Conservation (phyloP, 2,113 vertebrate species). For the Peromyscus maniculatus region DNA sequence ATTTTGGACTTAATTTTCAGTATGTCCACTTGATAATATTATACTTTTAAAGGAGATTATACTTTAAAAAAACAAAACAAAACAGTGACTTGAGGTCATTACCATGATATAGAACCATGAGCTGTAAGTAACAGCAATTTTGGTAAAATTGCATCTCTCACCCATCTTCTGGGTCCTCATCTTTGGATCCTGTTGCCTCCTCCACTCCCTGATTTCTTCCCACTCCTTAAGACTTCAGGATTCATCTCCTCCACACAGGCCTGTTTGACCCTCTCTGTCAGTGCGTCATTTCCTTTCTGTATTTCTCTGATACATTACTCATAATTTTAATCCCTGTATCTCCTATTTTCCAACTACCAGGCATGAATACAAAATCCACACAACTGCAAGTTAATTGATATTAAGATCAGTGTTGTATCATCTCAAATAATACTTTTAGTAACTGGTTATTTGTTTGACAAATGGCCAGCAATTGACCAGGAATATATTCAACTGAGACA, state of each 20-base stretch:
- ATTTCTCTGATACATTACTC: not conserved
- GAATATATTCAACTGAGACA: not conserved
- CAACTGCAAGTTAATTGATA: not conserved
- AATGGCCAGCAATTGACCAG: not conserved
- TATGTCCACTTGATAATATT: not conserved
- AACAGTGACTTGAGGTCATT: not conserved
- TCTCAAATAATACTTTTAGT: slow-evolving; percentile 30
- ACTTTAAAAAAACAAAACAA: not conserved
- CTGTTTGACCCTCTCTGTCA: not conserved
- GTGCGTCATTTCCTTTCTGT: not conserved
- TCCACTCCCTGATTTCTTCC: not conserved
- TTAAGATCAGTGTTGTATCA: not conserved
- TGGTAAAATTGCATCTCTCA: not conserved
- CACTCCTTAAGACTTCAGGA: not conserved
- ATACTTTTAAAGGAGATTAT: not conserved
- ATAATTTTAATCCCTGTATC: not conserved
- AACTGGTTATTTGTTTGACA: not conserved
- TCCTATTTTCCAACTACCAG: not conserved
- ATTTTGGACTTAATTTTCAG: not conserved
- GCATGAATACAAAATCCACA: not conserved
- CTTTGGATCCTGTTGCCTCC: not conserved
- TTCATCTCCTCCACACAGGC: not conserved
- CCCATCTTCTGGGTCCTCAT: not conserved
- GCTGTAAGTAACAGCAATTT: not conserved
- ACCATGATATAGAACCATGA: not conserved